phyloP scores from a whole-genome alignment of 2,797 vertebrate species.

The Sebastes nivosus region DNA sequence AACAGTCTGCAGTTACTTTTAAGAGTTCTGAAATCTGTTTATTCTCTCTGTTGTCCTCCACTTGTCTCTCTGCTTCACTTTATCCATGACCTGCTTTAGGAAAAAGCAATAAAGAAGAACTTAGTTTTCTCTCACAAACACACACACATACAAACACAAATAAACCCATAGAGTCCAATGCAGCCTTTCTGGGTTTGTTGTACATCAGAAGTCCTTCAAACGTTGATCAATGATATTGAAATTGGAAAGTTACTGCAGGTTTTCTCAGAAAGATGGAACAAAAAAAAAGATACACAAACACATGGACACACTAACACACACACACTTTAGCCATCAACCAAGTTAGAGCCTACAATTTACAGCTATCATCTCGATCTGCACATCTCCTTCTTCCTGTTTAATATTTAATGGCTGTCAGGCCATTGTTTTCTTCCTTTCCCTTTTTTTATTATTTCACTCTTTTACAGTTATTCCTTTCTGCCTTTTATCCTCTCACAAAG shows the following conservation, averaged over 20 bases:
- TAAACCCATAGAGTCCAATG: neutral
- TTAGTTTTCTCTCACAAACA: neutral
- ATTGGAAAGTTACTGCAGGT: conserved; percentile 6
- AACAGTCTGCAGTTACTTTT: neutral
- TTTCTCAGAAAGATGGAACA: conserved; percentile 13
- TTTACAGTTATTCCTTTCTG: conserved; percentile 12
- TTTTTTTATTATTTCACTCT: conserved; percentile 2
- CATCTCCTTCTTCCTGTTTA: conserved; percentile 5
- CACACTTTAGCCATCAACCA: conserved; percentile 4
- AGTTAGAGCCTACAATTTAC: conserved; percentile 10
- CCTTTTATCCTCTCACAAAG: conserved; percentile 11
- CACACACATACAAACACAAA: neutral
- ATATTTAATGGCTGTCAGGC: conserved; percentile 51
- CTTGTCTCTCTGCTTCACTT: conserved; percentile 10
- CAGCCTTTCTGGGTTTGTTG: conserved; percentile 8
- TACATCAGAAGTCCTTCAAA: conserved; percentile 39
- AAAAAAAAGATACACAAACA: neutral
- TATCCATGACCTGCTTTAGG: neutral
- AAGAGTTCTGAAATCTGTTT: neutral
- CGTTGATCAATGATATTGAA: conserved; percentile 28
- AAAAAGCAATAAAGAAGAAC: conserved; percentile 16
- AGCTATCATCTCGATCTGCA: conserved; percentile 17
- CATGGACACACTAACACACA: neutral
- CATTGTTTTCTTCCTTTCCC: conserved; percentile 18
- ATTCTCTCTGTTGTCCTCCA: neutral